phyloP scores from a whole-genome alignment of 2,113 vertebrate species.

The Podarcis raffonei region DNA sequence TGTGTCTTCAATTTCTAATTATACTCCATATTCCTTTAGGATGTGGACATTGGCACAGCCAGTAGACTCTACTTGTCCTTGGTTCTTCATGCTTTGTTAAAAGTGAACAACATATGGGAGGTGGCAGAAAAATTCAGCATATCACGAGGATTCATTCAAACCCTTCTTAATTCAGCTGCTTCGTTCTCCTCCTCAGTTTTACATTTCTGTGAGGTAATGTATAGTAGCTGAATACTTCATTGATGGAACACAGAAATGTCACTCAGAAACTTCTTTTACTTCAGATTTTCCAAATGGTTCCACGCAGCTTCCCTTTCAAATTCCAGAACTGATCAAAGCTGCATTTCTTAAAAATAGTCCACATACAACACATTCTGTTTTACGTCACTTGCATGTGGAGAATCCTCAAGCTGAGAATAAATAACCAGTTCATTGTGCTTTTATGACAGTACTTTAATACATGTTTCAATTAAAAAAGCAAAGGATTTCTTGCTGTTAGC shows the following conservation, averaged over 20 bases:
- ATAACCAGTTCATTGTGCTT: neutral
- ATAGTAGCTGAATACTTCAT: neutral
- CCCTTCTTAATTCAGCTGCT: conserved; percentile 85
- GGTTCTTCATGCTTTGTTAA: conserved; percentile 86
- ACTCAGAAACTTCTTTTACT: neutral
- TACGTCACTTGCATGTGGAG: neutral
- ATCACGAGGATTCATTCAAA: conserved; percentile 89
- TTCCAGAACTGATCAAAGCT: neutral
- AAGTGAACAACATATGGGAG: conserved; percentile 88
- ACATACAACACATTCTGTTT: neutral
- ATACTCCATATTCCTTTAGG: conserved; percentile 72
- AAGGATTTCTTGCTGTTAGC: neutral
- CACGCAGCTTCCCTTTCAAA: neutral
- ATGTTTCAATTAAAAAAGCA: neutral
- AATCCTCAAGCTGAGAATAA: neutral
- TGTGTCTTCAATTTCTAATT: conserved; percentile 5
- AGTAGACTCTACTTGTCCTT: conserved; percentile 87
- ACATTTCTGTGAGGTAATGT: conserved; percentile 91
- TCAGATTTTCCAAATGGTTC: neutral
- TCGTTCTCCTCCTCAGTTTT: conserved; percentile 90
- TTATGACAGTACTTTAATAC: neutral
- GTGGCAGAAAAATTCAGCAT: conserved; percentile 88
- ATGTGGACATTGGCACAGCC: conserved; percentile 75
- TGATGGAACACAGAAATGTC: neutral
- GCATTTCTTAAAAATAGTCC: neutral